Base-by-base conservation (phyloP, 2,888 invertebrate species). In the Chrysolina americana region DNA sequence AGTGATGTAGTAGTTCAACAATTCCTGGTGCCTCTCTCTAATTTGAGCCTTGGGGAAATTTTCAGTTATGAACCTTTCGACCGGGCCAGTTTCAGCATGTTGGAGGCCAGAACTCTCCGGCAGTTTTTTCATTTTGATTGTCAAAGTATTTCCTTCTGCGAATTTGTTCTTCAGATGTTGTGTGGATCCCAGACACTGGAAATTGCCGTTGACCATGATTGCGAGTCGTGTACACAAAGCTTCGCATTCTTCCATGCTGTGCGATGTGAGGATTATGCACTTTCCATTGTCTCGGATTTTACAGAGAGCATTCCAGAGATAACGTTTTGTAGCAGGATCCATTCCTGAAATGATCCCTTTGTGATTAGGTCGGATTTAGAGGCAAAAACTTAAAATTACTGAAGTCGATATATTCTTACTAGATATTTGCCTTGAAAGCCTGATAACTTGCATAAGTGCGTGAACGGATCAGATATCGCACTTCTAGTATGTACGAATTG, bases 171-270 rank as follows among this genome's bases (percentile, higher is more conserved):
- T 95, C 70, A 96, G 89, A 86, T 95, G 95, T 82, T 96, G 95
- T 56, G 93, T 93, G 0, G 95, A 93, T 21, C 95, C 95, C 59
- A 95, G 89, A 82, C 95, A 96, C 85, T 92, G 92, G 87, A 95
- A 94, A 78, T 91, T 90, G 0, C 95, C 96, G 86, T 94, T 94
- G n/a, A 95, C 95, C 95, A 96, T 95, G 77, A 96, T 93, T 53
- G 95, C 95, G 80, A 96, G 87, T 6, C 95, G 89, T 1, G 94
- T 93, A 86, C 96, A 96, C 23, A 96, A 89, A 19, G 95, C 95
- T 88, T 96, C 95, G 87, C 95, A 95, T 88, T 96, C 95, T 88
- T 95, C 95, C 94, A 96, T 95, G 86, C 94, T 94, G 89, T 95
- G 95, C 62, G 96, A 95, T 19, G 96, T 96, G 74, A 96, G 89